Evolutionary conservation across 2,888 invertebrate species (phyloP), one percentile per base, ranked within the genome.

Genomic region (Leptogaster cylindrica): DNA sequence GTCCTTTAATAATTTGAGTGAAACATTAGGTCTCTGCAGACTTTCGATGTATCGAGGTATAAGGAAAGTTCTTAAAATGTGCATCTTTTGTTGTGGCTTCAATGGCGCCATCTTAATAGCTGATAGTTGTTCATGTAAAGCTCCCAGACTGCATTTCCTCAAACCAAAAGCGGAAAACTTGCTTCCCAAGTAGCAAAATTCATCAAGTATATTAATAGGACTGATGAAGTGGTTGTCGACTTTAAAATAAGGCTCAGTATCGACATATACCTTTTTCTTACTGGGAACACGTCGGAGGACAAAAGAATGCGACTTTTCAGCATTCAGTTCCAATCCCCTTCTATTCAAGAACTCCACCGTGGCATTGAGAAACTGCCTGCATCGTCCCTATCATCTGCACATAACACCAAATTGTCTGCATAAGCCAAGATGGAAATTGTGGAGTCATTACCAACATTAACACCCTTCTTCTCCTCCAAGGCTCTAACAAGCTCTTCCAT

Each of bases 31-130:
- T 14, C 12, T 10, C 4, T 61, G 61, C 1, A 27, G 5, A 27
- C 27, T 41, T 0, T 25, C 25, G 2, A 61, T 61, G 3, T 27
- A 28, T 14, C 61, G 23, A 1, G 44, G 44, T 2, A 41, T 16
- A 4, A 61, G 6, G 10, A 27, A 28, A 5, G 12, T 12, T 0
- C 14, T 27, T 3, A 61, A 6, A 2, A 61, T 27, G 1, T n/a
- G 12, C 3, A 61, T 39, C 20, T 61, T 61, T 7, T 61, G 61
- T 1, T 61, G 44, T 7, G 41, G 61, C 39, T 61, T 61, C 2
- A 61, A 14, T 1, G 44, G 44, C 4, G 44, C 61, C 7, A 12
- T 6, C 3, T 14, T n/a, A 8, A 44, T 61, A 1, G 41, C 2
- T 23, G 20, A 1, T 1, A 61, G 27, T 4, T 41, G 44, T 8